Percentiles rank a stretch among this genome's conserved stretches.
Conservation (phyloP, 2,113 vertebrate species). For the Athene noctua region DNA sequence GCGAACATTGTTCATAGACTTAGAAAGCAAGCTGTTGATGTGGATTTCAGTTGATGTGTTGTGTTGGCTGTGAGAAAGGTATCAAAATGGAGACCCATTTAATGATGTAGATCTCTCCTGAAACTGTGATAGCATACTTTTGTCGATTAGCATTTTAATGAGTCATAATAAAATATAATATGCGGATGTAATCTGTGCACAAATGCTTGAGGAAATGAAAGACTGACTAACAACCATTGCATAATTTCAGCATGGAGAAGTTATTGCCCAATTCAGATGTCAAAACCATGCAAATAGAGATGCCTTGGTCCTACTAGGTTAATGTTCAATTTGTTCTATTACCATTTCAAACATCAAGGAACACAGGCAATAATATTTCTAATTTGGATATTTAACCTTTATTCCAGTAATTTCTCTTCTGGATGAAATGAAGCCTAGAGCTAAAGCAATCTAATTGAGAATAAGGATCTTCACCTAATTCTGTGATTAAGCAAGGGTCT, state of each 20-base stretch:
- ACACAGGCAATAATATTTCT: conserved; percentile 37
- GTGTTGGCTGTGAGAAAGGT: background rate
- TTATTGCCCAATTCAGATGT: conserved; percentile 55
- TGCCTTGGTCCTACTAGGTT: conserved; percentile 30
- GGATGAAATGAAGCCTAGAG: conserved; percentile 8
- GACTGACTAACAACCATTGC: conserved; percentile 28
- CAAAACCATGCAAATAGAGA: conserved; percentile 28
- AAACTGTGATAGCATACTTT: background rate
- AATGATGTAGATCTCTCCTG: background rate
- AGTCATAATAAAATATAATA: conserved; percentile 56
- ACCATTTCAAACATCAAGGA: conserved; percentile 31
- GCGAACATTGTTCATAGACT: background rate
- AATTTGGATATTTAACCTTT: conserved; percentile 55
- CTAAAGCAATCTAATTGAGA: conserved; percentile 11
- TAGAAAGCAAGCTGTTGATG: background rate
- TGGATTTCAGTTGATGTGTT: background rate
- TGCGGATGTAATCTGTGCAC: conserved; percentile 43
- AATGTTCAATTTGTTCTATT: conserved; percentile 59
- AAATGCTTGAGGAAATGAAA: conserved; percentile 61
- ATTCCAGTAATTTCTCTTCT: conserved; percentile 35
- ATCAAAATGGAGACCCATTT: background rate
- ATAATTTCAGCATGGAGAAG: conserved; percentile 46
- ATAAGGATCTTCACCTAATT: background rate
- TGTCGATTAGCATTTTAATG: conserved; percentile 57
- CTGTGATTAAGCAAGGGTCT: background rate